phyloP scores from a whole-genome alignment of 2,113 vertebrate species.

The Glaucidium brasilianum region DNA sequence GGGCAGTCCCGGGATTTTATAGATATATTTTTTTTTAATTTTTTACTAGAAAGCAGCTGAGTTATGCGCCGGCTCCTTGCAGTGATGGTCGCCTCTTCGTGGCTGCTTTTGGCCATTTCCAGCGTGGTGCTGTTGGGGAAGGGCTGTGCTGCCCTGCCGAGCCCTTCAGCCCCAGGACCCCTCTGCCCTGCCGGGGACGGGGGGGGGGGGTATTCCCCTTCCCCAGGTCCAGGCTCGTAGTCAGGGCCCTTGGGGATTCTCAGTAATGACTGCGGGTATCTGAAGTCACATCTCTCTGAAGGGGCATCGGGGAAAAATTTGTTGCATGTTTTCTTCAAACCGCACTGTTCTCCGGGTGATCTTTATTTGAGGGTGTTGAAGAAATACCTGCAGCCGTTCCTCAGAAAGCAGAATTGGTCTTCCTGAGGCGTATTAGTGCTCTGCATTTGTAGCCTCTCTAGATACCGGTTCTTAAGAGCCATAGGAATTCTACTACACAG shows the following conservation, averaged over 20 bases:
- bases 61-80: background rate
- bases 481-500: rapidly evolving
- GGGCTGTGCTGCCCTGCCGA: background rate
- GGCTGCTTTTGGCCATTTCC: background rate
- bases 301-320: background rate
- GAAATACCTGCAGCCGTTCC: rapidly evolving
- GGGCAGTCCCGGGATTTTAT: background rate
- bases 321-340: rapidly evolving
- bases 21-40: background rate
- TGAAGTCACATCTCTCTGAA: rapidly evolving
- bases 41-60: slow-evolving; percentile 9
- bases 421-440: rapidly evolving
- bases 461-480: background rate
- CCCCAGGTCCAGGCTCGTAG: too few relatives aligned
- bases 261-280: rapidly evolving
- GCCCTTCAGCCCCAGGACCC: background rate
- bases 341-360: rapidly evolving
- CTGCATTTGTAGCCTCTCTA: background rate
- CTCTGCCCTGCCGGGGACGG: too few relatives aligned
- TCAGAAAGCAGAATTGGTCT: rapidly evolving
- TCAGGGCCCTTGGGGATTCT: background rate
- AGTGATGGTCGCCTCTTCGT: background rate
- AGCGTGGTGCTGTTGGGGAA: background rate
- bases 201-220: too few relatives aligned
- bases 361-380: rapidly evolving